Base-by-base conservation (phyloP, 2,888 invertebrate genomes). In the Ctena decussata region DNA sequence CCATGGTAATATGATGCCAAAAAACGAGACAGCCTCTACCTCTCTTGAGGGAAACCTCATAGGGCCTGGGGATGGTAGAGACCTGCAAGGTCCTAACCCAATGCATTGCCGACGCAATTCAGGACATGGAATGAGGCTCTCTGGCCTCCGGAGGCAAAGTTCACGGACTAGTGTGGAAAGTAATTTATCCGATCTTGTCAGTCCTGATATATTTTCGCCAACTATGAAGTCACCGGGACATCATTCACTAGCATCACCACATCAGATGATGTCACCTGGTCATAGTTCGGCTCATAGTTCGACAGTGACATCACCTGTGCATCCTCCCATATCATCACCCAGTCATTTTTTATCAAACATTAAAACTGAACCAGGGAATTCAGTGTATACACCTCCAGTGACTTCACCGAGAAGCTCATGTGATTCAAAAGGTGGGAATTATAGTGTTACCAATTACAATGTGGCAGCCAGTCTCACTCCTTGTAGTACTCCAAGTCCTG, bases 21-120 rank as follows among this genome's bases (percentile, higher is more conserved):
- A 94, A 94, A 94, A 93, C 93, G 93, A 93, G 93, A 92, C 92
- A 91, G 92, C 91, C 93, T 94, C 94, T 93, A 93, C 93, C 92
- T 94, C 94, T 91, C 93, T 92, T 91, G 94, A 94, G 92, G 93
- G 90, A 70, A 89, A 91, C 89, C 92, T 93, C 92, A 91, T 83
- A 84, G 93, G 93, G 92, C 92, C 93, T 89, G 91, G 92, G 87
- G 92, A 91, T 72, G 93, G 92, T 90, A 92, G 92, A 84, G 92
- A 93, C 89, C 92, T 92, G 70, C 87, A 92, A 89, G 91, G 91
- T 91, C 91, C 92, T 86, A 84, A 84, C 85, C 65, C 86, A 41
- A 75, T 84, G 73, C 78, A 81, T 70, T 32, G 69, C 53, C 81
- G 87, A 72, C 75, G 84, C 65, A 85, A 86, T 83, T 77, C 85